A percentile compares a stretch with the other conserved stretches of the same genome.
phyloP scores from a whole-genome alignment of 2,888 invertebrate genomes.

The Tortricodes alternella region DNA sequence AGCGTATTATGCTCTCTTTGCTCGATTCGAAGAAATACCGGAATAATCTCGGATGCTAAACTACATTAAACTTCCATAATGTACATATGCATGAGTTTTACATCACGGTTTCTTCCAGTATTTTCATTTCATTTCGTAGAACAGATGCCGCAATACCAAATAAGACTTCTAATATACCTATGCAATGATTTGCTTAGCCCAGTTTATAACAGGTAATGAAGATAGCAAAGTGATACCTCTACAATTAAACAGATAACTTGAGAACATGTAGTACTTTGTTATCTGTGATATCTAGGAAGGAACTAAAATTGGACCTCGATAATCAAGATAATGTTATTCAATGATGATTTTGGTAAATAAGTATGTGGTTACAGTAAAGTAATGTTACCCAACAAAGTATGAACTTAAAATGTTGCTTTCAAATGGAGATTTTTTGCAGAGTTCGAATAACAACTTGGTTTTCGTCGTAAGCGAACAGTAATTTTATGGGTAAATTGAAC shows the following conservation, averaged over 20 bases:
- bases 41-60: background rate
- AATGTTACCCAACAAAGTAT: background rate
- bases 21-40: slow-evolving; percentile 43
- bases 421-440: background rate
- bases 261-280: slow-evolving; percentile 31
- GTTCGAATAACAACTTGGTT: background rate
- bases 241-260: slow-evolving; percentile 36
- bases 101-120: too few species aligned
- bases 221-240: slow-evolving; percentile 7
- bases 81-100: too few species aligned
- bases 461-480: background rate
- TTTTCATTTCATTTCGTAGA: background rate
- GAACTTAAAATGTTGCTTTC: background rate
- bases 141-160: background rate
- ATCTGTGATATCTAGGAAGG: slow-evolving; percentile 54
- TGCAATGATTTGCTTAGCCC: slow-evolving; percentile 1
- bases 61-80: too few species aligned
- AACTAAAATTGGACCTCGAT: slow-evolving; percentile 55
- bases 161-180: too few species aligned
- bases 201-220: slow-evolving; percentile 8
- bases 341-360: slow-evolving; percentile 34
- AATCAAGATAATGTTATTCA: slow-evolving; percentile 49
- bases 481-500: slow-evolving; percentile 32
- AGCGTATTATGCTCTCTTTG: slow-evolving; percentile 47
- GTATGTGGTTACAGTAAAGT: slow-evolving; percentile 6